These are phyloP conservation scores for Pipa parva DNA, from an alignment of 2,113 vertebrate genomes.

Conservation along the genomic window DNA sequence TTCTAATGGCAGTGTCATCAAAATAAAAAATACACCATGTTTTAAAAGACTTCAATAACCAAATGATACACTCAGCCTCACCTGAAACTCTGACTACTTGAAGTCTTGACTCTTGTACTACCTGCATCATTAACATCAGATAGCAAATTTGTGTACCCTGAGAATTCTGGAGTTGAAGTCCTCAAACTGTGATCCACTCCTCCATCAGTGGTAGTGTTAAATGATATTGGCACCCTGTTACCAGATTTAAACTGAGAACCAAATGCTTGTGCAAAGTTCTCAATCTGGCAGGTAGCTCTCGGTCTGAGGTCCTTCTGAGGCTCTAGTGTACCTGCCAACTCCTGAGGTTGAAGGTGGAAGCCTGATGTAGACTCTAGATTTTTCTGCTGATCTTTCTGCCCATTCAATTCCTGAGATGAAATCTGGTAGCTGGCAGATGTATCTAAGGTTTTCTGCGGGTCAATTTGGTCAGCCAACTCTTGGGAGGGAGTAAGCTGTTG, in stretches of 20 bases:
- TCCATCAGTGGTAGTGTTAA: constrained; percentile 80
- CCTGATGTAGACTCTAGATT: constrained; percentile 73
- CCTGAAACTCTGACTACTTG: constrained; percentile 98
- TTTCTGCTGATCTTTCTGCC: constrained; percentile 87
- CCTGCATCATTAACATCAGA: constrained; percentile 96
- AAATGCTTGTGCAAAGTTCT: constrained; percentile 98
- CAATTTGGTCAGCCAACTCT: constrained; percentile 95
- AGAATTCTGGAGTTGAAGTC: constrained; percentile 98
- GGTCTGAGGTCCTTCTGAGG: constrained; percentile 85
- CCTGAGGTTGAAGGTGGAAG: constrained; percentile 85
- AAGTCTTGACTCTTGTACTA: constrained; percentile 97
- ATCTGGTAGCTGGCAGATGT: constrained; percentile 83
- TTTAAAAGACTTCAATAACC: constrained; percentile 61
- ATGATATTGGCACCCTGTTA: constrained; percentile 91
- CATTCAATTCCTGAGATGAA: constrained; percentile 83
- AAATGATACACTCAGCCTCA: constrained; percentile 77
- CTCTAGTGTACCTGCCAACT: constrained; percentile 82
- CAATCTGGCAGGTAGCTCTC: constrained; percentile 93
- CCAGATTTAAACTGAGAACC: constrained; percentile 98
- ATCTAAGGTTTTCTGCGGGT: constrained; percentile 82
- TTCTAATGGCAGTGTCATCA: constrained; percentile 97
- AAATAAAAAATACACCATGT: constrained; percentile 80
- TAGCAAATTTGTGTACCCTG: constrained; percentile 99
- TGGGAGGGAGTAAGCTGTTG: constrained; percentile 98
- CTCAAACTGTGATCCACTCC: constrained; percentile 93